Evolutionary conservation across 2,113 vertebrate species (phyloP), one percentile per base, ranked within the genome.

Genomic region (Calyptomena viridis): DNA sequence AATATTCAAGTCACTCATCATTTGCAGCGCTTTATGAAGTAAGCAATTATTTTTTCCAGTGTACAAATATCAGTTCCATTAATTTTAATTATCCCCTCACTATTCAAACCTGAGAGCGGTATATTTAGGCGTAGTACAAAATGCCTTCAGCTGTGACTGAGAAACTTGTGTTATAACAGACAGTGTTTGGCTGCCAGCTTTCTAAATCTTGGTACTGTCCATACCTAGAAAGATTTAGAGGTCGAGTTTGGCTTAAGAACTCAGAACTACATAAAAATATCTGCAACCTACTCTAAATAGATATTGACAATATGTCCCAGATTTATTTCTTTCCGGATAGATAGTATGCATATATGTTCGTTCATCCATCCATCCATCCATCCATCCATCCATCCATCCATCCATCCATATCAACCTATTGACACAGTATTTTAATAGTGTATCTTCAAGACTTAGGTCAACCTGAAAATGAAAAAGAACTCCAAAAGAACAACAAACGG

Each of bases 1-100:
- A 91, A 78, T 91, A 94, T 86, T 95, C 83, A 66, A 91, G 78
- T 93, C 77, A 85, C 47, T 96, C 84, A 87, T 91, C 50, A 83
- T 94, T 94, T 96, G 60, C 53, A 90, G 66, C 59, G 87, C 81
- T 89, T 96, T 47, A 62, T 87, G 76, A 93, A 92, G 49, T 74
- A 95, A 96, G 89, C 64, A 95, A 95, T 96, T 96, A 90, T 83
- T 93, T 93, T 94, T 96, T 89, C 49, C 33, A 90, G 62, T 50
- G 90, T 68, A 92, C 42, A 90, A 80, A 87, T 94, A 96, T 39
- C 4, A 87, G 33, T 95, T 95, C 73, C 58, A 90, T 96, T 96
- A 94, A 87, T 97, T 94, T 94, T 84, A 96, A 84, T 91, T 94
- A 91, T 71, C 46, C 46, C 4, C 5, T 72, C 19, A 23, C 25